Percentiles rank a stretch among this genome's conserved stretches.
Conservation (phyloP, 2,797 vertebrate species). For the Manis crassicaudata region DNA sequence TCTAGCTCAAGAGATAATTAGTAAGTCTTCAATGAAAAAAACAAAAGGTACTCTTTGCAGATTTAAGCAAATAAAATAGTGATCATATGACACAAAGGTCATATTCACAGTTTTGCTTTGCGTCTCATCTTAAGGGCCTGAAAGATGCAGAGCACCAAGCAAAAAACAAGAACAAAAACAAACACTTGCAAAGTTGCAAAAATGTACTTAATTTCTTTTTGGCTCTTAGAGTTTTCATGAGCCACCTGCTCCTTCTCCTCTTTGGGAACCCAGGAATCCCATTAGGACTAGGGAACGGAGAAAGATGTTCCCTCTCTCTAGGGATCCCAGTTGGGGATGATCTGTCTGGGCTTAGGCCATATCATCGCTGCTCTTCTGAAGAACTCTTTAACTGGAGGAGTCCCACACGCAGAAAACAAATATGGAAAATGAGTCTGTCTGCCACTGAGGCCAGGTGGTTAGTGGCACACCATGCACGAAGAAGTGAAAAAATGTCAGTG, state of each 20-base stretch:
- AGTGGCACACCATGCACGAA: background rate
- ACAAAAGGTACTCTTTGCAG: background rate
- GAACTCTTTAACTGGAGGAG: background rate
- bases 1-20: background rate
- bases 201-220: background rate
- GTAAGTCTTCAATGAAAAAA: constrained; percentile 5
- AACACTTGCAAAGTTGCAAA: background rate
- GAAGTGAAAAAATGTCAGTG: background rate
- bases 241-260: background rate
- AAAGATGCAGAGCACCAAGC: background rate
- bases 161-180: background rate
- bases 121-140: background rate
- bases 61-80: background rate
- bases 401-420: background rate
- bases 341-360: background rate
- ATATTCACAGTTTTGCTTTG: background rate
- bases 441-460: background rate
- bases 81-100: background rate
- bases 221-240: background rate
- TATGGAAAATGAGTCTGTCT: background rate
- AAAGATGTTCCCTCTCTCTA: background rate
- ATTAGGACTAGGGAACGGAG: background rate
- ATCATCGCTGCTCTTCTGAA: background rate
- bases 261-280: background rate
- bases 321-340: background rate